Conservation (phyloP, 2,797 vertebrate genomes). For the Cynopterus sphinx region DNA sequence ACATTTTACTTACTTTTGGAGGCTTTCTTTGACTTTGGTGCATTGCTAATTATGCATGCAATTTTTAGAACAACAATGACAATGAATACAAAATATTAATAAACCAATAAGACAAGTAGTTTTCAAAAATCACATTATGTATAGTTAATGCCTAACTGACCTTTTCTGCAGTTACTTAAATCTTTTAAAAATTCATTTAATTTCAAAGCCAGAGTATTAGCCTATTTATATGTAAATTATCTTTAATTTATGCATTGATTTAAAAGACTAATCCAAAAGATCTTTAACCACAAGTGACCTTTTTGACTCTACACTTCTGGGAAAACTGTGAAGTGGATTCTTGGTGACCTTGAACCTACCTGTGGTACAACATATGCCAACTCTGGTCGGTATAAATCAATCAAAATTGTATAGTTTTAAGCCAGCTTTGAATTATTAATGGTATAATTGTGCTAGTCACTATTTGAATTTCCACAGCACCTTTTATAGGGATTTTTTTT, state of each 20-base stretch:
- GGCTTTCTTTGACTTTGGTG: slow-evolving; percentile 32
- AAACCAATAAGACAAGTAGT: slow-evolving; percentile 81
- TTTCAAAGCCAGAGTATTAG: slow-evolving; percentile 86
- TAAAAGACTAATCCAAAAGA: slow-evolving; percentile 87
- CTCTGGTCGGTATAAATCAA: slow-evolving; percentile 78
- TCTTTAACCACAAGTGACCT: slow-evolving; percentile 86
- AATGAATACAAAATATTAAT: slow-evolving; percentile 83
- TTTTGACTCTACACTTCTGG: slow-evolving; percentile 86
- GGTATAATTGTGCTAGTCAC: slow-evolving; percentile 54
- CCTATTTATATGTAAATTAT: slow-evolving; percentile 90
- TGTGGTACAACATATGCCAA: slow-evolving; percentile 81
- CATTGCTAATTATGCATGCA: slow-evolving; percentile 63
- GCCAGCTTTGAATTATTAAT: slow-evolving; percentile 78
- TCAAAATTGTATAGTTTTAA: slow-evolving; percentile 68
- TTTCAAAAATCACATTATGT: slow-evolving; percentile 85
- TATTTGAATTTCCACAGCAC: slow-evolving; percentile 41
- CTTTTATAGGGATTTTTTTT: slow-evolving; percentile 52
- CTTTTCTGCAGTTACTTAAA: slow-evolving; percentile 87
- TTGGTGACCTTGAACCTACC: slow-evolving; percentile 77
- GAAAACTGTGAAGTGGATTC: slow-evolving; percentile 83
- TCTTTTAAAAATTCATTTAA: slow-evolving; percentile 87
- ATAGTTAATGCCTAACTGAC: slow-evolving; percentile 87
- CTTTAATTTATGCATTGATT: slow-evolving; percentile 90
- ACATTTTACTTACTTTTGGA: not conserved
- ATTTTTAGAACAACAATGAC: slow-evolving; percentile 69